These are phyloP conservation scores for Cerastis rubricosa DNA, from an alignment of 2,888 invertebrate genomes.

Conservation along the genomic window DNA sequence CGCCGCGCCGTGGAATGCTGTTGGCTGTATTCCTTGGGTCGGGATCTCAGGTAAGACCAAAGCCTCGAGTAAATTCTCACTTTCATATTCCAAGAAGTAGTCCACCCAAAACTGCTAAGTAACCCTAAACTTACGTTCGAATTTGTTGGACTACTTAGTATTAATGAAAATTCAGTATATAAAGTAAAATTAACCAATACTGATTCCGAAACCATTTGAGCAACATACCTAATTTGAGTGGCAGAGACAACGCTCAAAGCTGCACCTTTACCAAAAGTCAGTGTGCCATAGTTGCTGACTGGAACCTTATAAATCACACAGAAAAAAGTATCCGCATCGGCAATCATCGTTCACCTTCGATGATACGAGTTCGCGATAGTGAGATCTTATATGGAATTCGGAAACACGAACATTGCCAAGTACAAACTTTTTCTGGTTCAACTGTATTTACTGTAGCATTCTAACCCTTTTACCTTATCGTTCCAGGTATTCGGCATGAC, in stretches of 20 bases:
- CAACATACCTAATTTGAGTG: neutral
- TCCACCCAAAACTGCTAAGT: neutral
- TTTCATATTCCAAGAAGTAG: neutral
- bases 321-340: neutral
- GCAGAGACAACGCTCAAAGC: neutral
- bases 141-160: neutral
- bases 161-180: neutral
- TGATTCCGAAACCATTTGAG: too few relatives aligned
- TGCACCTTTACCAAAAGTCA: neutral
- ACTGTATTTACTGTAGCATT: neutral
- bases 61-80: neutral
- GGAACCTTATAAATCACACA: neutral
- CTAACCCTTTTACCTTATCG: neutral
- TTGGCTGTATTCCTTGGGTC: conserved; percentile 99
- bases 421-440: neutral
- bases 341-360: neutral
- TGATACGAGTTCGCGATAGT: neutral
- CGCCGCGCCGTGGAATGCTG: conserved; percentile 98
- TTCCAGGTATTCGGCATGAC: conserved; percentile 96
- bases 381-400: neutral
- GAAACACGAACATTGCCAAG: neutral
- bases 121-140: neutral
- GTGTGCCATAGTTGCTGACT: neutral
- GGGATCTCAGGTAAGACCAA: conserved; percentile 95
- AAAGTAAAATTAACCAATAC: too few relatives aligned